phyloP scores from a whole-genome alignment of 2,113 vertebrate species.

The Hippocampus abdominalis region DNA sequence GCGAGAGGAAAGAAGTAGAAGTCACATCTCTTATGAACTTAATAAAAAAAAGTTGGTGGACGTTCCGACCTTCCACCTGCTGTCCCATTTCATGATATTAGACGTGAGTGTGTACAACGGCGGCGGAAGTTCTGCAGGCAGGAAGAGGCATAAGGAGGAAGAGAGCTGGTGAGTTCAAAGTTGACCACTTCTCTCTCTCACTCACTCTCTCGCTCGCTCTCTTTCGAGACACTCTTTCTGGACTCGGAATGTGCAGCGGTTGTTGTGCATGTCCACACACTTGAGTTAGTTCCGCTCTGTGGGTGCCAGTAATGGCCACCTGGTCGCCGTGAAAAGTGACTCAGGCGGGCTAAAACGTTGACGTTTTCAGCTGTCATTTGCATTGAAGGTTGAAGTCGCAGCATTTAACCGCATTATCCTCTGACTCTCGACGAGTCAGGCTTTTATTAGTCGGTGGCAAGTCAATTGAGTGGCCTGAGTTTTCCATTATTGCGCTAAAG shows the following conservation, averaged over 20 bases:
- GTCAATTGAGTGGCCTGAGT: constrained; percentile 13
- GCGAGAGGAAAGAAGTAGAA: constrained; percentile 48
- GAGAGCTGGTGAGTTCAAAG: constrained; percentile 70
- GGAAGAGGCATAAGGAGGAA: constrained; percentile 49
- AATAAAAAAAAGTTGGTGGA: constrained; percentile 2
- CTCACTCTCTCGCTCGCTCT: background rate
- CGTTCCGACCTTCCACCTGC: constrained; percentile 1
- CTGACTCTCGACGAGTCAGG: background rate
- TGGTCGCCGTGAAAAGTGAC: background rate
- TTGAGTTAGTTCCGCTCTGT: background rate
- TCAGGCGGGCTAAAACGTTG: constrained; percentile 8
- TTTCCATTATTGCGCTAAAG: background rate
- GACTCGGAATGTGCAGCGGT: constrained; percentile 1
- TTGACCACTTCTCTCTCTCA: constrained; percentile 47
- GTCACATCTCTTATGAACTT: constrained; percentile 39
- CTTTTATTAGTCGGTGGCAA: constrained; percentile 3
- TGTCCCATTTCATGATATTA: constrained; percentile 21
- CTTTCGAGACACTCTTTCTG: background rate
- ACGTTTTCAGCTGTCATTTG: constrained; percentile 15
- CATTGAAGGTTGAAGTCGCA: background rate
- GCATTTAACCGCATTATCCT: background rate
- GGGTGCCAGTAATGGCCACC: background rate
- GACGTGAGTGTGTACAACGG: constrained; percentile 24
- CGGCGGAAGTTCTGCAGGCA: constrained; percentile 14
- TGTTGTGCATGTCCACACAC: background rate